A percentile compares a stretch with the other conserved stretches of the same genome.
Evolutionary conservation across 2,113 vertebrate genomes (phyloP).

Genomic region (Perca schrenkii): DNA sequence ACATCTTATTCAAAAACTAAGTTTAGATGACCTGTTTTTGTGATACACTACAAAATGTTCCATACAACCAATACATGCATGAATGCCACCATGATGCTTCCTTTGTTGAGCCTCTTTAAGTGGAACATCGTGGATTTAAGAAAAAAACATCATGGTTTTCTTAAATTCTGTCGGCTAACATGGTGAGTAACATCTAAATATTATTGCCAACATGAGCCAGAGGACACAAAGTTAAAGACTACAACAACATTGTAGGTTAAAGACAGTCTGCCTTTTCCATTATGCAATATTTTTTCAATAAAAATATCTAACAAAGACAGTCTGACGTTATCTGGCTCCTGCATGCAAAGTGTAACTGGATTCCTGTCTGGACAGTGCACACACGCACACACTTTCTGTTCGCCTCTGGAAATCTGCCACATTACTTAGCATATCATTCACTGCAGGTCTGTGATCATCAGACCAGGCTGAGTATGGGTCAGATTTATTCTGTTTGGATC

Average conservation of each 20-base stretch:
- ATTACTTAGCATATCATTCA: constrained; percentile 60
- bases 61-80: not conserved
- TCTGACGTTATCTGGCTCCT: constrained; percentile 43
- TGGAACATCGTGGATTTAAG: not conserved
- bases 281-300: too few relatives aligned
- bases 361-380: constrained; percentile 41
- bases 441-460: constrained; percentile 41
- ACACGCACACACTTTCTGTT: constrained; percentile 6
- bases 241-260: not conserved
- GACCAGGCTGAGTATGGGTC: constrained; percentile 45
- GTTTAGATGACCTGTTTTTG: not conserved
- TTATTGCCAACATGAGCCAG: not conserved
- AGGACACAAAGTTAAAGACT: not conserved
- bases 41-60: not conserved
- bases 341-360: constrained; percentile 64
- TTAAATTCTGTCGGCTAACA: too few relatives aligned
- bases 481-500: constrained; percentile 70
- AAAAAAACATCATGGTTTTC: not conserved
- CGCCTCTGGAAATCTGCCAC: constrained; percentile 51
- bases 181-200: not conserved
- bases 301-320: not conserved
- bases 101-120: not conserved
- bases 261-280: not conserved
- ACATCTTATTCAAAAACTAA: too few relatives aligned
- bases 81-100: not conserved